Evolutionary conservation across 2,797 vertebrate species (phyloP).

Genomic region (Sphenopsis melanotis): DNA sequence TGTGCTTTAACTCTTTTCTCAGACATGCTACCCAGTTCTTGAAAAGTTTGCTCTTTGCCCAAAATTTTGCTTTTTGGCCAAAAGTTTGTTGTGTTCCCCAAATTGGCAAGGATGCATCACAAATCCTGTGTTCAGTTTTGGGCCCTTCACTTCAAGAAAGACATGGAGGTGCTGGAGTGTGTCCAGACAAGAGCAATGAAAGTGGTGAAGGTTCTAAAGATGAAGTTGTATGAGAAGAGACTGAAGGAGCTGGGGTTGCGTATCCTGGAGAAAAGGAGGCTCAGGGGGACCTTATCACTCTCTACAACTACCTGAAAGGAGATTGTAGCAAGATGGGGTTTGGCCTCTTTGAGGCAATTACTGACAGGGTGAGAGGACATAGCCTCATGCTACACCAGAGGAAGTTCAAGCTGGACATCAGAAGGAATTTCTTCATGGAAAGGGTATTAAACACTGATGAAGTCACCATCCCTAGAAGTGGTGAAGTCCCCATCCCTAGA

Average conservation of each 20-base stretch:
- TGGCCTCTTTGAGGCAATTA: neutral
- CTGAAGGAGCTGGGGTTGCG: neutral
- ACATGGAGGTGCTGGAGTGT: accelerated
- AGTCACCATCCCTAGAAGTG: neutral
- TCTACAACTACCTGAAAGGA: neutral
- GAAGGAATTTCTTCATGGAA: neutral
- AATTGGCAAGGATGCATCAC: neutral
- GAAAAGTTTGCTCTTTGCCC: neutral
- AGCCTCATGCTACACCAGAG: neutral
- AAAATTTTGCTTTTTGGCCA: neutral
- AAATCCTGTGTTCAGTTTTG: neutral
- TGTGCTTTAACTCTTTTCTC: neutral
- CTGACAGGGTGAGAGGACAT: neutral
- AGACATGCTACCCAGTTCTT: neutral
- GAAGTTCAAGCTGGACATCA: neutral
- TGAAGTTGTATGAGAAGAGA: neutral
- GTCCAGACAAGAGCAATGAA: neutral
- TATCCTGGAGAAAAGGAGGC: neutral
- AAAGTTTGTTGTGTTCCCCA: neutral
- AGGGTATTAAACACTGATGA: neutral
- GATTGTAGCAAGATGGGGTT: neutral
- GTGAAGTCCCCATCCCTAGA: neutral
- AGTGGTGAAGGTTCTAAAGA: neutral
- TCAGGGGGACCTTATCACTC: neutral
- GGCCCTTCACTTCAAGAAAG: neutral